These are phyloP conservation scores for Matsumurasca onukii DNA, from an alignment of 1,140 invertebrate genomes.

Conservation along the genomic window DNA sequence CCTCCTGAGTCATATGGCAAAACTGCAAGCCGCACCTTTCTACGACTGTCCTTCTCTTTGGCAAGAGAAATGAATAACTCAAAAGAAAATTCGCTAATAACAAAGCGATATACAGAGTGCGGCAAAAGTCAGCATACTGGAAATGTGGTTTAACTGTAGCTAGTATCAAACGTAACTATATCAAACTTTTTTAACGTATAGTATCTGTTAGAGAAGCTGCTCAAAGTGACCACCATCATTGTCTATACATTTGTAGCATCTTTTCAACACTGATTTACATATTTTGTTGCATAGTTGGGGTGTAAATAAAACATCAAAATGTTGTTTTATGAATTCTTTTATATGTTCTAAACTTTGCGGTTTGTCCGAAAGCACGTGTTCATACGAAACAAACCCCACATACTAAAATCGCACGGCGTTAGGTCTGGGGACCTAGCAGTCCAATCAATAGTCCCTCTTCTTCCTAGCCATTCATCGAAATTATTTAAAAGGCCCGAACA, in stretches of 20 bases:
- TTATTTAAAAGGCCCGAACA: not conserved
- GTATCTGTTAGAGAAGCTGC: not conserved
- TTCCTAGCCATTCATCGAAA: not conserved
- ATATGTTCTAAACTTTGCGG: not conserved
- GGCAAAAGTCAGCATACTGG: not conserved
- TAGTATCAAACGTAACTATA: constrained; percentile 1
- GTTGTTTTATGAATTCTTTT: not conserved
- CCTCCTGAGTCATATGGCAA: no score
- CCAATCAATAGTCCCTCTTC: not conserved
- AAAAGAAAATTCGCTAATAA: no score
- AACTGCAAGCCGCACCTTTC: no score
- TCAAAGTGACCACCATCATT: no score
- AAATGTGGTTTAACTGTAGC: not conserved
- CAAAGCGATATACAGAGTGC: no score
- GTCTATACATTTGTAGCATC: not conserved
- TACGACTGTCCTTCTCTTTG: no score
- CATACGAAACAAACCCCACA: not conserved
- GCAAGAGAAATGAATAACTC: no score
- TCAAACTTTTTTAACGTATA: not conserved
- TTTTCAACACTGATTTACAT: not conserved
- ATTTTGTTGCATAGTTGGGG: no score
- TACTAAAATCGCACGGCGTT: no score
- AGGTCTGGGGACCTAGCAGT: not conserved
- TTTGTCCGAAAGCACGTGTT: not conserved
- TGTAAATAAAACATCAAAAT: no score